These are phyloP conservation scores for Datnioides undecimradiatus DNA, from an alignment of 2,113 vertebrate species.

Conservation along the genomic window DNA sequence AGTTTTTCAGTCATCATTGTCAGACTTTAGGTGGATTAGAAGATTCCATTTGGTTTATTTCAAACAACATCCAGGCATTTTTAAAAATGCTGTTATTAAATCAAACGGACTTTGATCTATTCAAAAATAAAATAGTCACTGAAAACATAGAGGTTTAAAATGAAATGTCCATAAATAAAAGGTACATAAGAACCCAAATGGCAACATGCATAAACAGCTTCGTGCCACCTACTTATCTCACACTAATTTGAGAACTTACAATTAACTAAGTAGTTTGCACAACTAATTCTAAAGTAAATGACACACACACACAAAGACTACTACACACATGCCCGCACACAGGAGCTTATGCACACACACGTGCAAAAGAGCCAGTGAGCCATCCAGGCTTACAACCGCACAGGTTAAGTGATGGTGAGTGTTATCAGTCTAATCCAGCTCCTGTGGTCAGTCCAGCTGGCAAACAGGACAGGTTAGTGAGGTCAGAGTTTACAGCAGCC, in stretches of 20 bases:
- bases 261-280: not conserved
- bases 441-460: slow-evolving; percentile 13
- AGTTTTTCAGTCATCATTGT: too few relatives aligned
- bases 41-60: too few relatives aligned
- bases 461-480: not conserved
- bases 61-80: too few relatives aligned
- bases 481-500: not conserved
- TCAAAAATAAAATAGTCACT: too few relatives aligned
- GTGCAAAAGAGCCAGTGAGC: not conserved
- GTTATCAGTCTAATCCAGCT: slow-evolving; percentile 8
- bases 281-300: too few relatives aligned
- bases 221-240: not conserved
- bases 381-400: not conserved
- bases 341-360: not conserved
- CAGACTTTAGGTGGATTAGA: too few relatives aligned
- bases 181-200: too few relatives aligned
- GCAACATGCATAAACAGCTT: not conserved
- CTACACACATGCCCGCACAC: not conserved
- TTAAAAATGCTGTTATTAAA: too few relatives aligned
- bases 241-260: not conserved
- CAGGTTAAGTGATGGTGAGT: slow-evolving; percentile 7
- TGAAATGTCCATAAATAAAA: too few relatives aligned
- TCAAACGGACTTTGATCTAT: too few relatives aligned
- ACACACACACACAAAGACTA: not conserved
- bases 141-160: too few relatives aligned